A percentile compares a stretch with the other conserved stretches of the same genome.
Conservation (phyloP, 92 coral and sea anemone species). For the Siderastrea radians region DNA sequence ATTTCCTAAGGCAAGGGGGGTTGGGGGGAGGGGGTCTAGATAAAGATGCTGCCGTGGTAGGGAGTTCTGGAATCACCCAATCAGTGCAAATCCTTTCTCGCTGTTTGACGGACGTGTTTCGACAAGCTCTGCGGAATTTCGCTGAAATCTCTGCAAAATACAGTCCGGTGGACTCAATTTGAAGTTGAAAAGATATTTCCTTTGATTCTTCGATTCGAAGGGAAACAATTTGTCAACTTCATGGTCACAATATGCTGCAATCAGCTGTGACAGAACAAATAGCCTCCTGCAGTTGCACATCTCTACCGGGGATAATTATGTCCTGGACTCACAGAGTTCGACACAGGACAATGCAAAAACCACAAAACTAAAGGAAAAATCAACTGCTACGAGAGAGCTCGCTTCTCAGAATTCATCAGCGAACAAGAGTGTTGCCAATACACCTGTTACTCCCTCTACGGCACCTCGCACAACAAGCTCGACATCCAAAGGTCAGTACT, state of each 20-base stretch:
- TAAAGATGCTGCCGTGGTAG: no score
- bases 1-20: no score
- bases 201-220: not conserved
- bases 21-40: no score
- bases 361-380: not conserved
- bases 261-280: conserved; percentile 1
- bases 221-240: not conserved
- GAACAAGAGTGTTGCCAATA: not conserved
- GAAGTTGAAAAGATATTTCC: not conserved
- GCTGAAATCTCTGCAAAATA: not conserved
- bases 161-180: not conserved
- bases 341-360: not conserved
- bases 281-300: not conserved
- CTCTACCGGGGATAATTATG: not conserved
- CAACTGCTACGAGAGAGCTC: not conserved
- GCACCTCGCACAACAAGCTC: not conserved
- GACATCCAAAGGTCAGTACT: not conserved
- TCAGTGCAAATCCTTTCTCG: not conserved
- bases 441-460: not conserved
- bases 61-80: no score
- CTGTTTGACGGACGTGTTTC: not conserved
- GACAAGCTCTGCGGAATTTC: not conserved
- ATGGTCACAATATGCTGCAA: conserved; percentile 17
- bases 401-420: not conserved
- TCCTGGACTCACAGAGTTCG: conserved; percentile 2